A percentile compares a stretch with the other conserved stretches of the same genome.
These are phyloP conservation scores for Agrypnus murinus DNA, from an alignment of 2,888 invertebrate species.

Conservation along the genomic window DNA sequence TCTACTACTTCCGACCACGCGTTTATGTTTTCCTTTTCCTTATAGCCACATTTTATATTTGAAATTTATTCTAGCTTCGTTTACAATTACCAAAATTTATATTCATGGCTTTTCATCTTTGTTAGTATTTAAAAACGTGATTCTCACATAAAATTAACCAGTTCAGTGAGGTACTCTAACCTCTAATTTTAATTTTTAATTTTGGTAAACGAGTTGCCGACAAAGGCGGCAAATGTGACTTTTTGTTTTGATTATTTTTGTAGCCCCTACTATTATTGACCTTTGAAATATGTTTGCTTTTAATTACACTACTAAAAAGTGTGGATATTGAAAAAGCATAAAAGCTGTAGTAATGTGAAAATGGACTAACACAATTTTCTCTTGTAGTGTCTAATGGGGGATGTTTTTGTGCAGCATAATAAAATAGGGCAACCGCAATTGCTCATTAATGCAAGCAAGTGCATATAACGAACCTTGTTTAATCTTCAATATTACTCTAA, in stretches of 20 bases:
- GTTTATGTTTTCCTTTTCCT: background rate
- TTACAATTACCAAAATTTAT: background rate
- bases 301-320: too few relatives aligned
- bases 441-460: too few relatives aligned
- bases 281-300: background rate
- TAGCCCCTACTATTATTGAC: background rate
- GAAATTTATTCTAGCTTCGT: background rate
- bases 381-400: too few relatives aligned
- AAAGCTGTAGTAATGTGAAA: too few relatives aligned
- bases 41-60: background rate
- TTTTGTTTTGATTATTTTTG: background rate
- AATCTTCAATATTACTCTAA: too few relatives aligned
- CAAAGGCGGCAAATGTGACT: background rate
- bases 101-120: background rate
- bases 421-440: too few relatives aligned
- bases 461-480: too few relatives aligned
- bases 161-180: background rate
- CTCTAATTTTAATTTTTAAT: conserved; percentile 16
- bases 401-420: too few relatives aligned
- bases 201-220: conserved; percentile 1
- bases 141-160: conserved; percentile 8
- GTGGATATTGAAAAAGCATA: too few relatives aligned
- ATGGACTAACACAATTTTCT: too few relatives aligned
- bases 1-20: too few relatives aligned
- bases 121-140: conserved; percentile 9